Percentiles rank a stretch among this genome's conserved stretches.
These are phyloP conservation scores for Hassar affinis DNA, from an alignment of 2,113 vertebrate species.

Conservation along the genomic window DNA sequence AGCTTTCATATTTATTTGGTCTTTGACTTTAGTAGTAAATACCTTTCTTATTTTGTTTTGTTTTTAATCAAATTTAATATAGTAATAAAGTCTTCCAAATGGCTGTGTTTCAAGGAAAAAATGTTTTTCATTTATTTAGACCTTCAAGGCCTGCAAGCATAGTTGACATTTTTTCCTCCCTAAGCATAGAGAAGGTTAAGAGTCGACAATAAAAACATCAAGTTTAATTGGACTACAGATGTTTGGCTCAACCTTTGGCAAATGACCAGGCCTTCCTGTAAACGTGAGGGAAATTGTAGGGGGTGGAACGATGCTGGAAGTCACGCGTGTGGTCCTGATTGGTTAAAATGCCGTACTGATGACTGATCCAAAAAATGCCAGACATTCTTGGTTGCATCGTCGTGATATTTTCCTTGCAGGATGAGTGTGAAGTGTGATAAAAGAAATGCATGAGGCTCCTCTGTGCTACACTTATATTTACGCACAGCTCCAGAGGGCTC, in stretches of 20 bases:
- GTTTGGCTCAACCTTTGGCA: conserved; percentile 42
- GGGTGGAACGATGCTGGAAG: conserved; percentile 37
- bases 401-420: conserved; percentile 50
- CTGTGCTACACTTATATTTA: conserved; percentile 41
- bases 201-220: conserved; percentile 36
- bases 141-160: conserved; percentile 23
- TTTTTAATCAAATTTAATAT: background rate
- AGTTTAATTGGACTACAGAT: conserved; percentile 32
- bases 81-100: conserved; percentile 21
- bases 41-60: background rate
- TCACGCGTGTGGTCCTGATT: conserved; percentile 48
- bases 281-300: conserved; percentile 23
- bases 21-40: conserved; percentile 1
- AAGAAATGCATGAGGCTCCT: conserved; percentile 33
- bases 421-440: conserved; percentile 31
- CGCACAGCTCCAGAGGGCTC: conserved; percentile 41
- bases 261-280: conserved; percentile 44
- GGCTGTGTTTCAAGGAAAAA: background rate
- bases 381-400: conserved; percentile 50
- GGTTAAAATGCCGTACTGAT: conserved; percentile 42
- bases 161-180: conserved; percentile 30
- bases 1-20: background rate
- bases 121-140: background rate
- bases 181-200: conserved; percentile 20
- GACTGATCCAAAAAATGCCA: conserved; percentile 48